These are phyloP conservation scores for Chromobotia macracanthus DNA, from an alignment of 2,797 vertebrate genomes.

Conservation along the genomic window DNA sequence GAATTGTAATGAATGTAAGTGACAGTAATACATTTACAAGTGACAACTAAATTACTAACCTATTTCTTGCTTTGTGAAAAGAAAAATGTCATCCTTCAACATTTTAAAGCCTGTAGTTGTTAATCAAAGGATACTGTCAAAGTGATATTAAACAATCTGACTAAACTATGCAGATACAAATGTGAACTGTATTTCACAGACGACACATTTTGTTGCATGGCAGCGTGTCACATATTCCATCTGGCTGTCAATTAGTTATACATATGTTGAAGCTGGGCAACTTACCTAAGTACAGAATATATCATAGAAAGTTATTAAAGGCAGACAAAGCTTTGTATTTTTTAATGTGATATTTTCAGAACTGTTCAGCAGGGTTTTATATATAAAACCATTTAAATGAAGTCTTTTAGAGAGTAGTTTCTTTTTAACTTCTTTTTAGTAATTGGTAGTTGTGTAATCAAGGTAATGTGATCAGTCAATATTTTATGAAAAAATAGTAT, in stretches of 20 bases:
- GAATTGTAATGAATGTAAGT: conserved; percentile 20
- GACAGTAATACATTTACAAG: conserved; percentile 15
- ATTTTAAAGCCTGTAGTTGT: conserved; percentile 14
- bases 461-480: no score
- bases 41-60: conserved; percentile 17
- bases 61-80: conserved; percentile 6
- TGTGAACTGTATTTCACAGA: not conserved
- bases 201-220: not conserved
- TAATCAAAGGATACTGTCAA: conserved; percentile 24
- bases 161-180: not conserved
- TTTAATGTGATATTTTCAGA: not conserved
- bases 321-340: not conserved
- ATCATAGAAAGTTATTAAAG: not conserved
- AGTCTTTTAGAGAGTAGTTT: not conserved
- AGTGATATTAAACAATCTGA: conserved; percentile 14
- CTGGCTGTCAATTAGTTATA: conserved; percentile 26
- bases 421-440: not conserved
- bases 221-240: conserved; percentile 3
- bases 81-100: conserved; percentile 36
- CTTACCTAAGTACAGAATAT: not conserved
- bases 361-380: not conserved
- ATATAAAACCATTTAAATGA: not conserved
- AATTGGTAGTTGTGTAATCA: not conserved
- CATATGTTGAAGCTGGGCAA: not conserved
- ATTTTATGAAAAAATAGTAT: no score